Evolutionary conservation across 2,797 vertebrate species (phyloP).

Genomic region (Tinamus major): DNA sequence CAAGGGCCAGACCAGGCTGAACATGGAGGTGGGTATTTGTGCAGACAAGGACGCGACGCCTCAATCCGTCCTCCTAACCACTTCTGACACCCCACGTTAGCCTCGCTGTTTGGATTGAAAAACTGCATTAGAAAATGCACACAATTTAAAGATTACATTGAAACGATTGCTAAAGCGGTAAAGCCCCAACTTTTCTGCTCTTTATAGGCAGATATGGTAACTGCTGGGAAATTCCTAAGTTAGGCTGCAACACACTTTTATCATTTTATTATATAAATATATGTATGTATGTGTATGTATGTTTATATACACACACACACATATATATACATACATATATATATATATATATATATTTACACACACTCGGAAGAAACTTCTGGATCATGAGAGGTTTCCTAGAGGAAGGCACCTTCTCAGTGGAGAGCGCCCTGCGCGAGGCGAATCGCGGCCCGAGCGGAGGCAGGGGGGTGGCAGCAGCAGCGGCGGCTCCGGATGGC

Average conservation of each 20-base stretch:
- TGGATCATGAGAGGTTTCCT: background rate
- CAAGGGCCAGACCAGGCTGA: background rate
- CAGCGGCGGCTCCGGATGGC: accelerated
- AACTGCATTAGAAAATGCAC: background rate
- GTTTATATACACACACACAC: too few relatives aligned
- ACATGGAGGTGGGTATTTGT: background rate
- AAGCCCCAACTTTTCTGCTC: background rate
- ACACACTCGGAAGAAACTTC: background rate
- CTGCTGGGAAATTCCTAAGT: background rate
- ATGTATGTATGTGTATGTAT: too few relatives aligned
- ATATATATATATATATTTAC: background rate
- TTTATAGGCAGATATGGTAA: background rate
- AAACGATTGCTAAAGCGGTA: background rate
- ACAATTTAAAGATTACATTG: background rate
- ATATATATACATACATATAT: too few relatives aligned
- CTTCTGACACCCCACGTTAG: background rate
- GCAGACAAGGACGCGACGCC: background rate
- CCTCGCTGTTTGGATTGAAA: background rate
- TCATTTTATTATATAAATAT: too few relatives aligned
- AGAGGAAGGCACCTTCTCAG: background rate
- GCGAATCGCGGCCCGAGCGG: too few relatives aligned
- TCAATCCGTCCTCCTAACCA: background rate
- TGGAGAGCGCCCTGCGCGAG: background rate
- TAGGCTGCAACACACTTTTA: background rate
- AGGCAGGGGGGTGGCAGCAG: background rate